A percentile compares a stretch with the other conserved stretches of the same genome.
These are phyloP conservation scores for Dinothrombium tinctorium DNA, from an alignment of 1,140 invertebrate species.

Conservation along the genomic window DNA sequence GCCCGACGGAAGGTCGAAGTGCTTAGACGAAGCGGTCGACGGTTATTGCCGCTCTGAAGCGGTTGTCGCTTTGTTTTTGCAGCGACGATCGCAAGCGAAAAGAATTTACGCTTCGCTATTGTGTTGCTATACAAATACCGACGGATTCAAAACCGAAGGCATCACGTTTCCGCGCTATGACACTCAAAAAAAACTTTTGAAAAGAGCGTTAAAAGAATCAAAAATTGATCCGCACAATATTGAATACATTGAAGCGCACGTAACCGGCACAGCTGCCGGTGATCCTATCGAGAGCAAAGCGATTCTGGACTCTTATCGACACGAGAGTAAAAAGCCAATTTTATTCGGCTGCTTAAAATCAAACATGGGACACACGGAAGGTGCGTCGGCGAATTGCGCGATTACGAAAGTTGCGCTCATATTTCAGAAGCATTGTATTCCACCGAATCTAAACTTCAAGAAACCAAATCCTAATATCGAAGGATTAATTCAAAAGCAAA, in stretches of 20 bases:
- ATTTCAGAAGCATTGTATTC: conserved; percentile 63
- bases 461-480: conserved; percentile 68
- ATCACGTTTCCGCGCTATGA: conserved; percentile 8
- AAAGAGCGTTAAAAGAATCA: conserved; percentile 20
- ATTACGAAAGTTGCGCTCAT: conserved; percentile 40
- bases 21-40: conserved; percentile 24
- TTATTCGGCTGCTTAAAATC: conserved; percentile 86
- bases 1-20: neutral
- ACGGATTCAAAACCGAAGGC: conserved; percentile 49
- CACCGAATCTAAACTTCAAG: conserved; percentile 72
- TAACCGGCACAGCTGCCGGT: conserved; percentile 31
- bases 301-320: conserved; percentile 52
- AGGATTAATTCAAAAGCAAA: conserved; percentile 51
- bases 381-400: conserved; percentile 64
- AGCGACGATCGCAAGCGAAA: conserved; percentile 13
- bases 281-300: conserved; percentile 56
- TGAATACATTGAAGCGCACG: conserved; percentile 23
- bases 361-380: conserved; percentile 93
- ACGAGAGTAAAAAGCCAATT: conserved; percentile 36
- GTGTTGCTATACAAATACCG: conserved; percentile 63
- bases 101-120: conserved; percentile 33
- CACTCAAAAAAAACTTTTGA: conserved; percentile 19
- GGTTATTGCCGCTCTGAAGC: neutral
- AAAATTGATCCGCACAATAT: conserved; percentile 20
- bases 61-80: neutral